Evolutionary conservation across 2,888 invertebrate species (phyloP).

Genomic region (Hypsopygia costalis): DNA sequence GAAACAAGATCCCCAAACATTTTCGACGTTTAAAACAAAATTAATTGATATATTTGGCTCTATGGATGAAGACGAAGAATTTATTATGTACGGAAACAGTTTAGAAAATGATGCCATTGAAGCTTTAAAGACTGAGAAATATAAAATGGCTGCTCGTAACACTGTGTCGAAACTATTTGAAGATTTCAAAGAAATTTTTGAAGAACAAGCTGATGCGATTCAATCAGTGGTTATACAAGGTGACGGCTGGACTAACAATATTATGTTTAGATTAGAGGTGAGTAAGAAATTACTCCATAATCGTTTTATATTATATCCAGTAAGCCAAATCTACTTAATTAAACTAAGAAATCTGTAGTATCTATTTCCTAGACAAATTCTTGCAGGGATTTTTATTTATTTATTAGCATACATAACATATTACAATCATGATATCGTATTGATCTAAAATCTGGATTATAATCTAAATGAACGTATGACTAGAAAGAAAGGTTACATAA

Average conservation of each 20-base stretch:
- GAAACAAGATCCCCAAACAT: neutral
- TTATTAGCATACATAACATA: too few species aligned
- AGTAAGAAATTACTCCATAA: slow-evolving; percentile 12
- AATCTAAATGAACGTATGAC: too few species aligned
- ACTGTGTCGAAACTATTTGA: neutral
- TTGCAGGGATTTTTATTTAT: too few species aligned
- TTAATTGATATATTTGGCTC: neutral
- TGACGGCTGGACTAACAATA: slow-evolving; percentile 43
- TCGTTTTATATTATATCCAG: too few species aligned
- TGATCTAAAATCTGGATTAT: too few species aligned
- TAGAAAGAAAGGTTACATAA: too few species aligned
- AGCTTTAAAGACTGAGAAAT: neutral
- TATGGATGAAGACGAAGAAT: neutral
- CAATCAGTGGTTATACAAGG: slow-evolving; percentile 40
- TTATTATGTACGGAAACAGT: neutral
- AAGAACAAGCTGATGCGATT: slow-evolving; percentile 5
- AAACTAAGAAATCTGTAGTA: too few species aligned
- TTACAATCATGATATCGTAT: too few species aligned
- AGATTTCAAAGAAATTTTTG: neutral
- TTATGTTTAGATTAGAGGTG: slow-evolving; percentile 34
- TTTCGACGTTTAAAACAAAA: neutral
- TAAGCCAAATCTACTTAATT: too few species aligned
- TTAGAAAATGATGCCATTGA: neutral
- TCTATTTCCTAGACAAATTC: too few species aligned
- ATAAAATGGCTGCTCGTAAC: neutral